Conservation (phyloP, 1,140 invertebrate genomes). For the Akabosia matsudoensis region DNA sequence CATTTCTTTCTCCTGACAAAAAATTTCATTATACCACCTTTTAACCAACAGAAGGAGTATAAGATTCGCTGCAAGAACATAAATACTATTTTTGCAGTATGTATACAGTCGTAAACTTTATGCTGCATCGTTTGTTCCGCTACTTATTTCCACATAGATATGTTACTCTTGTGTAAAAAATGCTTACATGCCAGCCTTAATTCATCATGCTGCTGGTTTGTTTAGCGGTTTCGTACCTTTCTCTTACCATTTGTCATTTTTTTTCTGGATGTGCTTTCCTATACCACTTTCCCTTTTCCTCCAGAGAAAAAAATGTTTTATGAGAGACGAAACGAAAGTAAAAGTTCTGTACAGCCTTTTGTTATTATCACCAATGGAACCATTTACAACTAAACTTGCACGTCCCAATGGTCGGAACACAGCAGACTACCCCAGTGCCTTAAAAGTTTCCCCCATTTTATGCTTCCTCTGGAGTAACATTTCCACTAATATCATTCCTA, state of each 20-base stretch:
- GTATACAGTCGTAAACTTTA: not conserved
- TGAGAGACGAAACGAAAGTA: not conserved
- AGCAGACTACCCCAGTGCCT: not conserved
- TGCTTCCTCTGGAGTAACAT: not conserved
- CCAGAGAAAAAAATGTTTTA: not conserved
- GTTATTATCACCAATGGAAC: not conserved
- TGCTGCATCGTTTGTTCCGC: not conserved
- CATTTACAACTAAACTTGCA: not conserved
- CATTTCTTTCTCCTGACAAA: not conserved
- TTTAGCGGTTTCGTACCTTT: not conserved
- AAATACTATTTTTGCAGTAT: not conserved
- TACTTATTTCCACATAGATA: not conserved
- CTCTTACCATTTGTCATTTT: constrained; percentile 8
- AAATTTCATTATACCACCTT: constrained; percentile 19
- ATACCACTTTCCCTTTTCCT: not conserved
- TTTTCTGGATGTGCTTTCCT: not conserved
- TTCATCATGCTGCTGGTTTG: not conserved
- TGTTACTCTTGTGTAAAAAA: not conserved
- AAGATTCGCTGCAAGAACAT: not conserved
- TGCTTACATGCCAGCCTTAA: not conserved
- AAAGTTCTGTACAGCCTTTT: not conserved
- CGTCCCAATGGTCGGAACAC: not conserved
- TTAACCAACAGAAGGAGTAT: not conserved
- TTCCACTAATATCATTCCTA: not conserved
- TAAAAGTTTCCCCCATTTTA: not conserved